A percentile compares a stretch with the other conserved stretches of the same genome.
These are phyloP conservation scores for Monomorium pharaonis DNA, from an alignment of 1,140 invertebrate genomes.

Conservation along the genomic window DNA sequence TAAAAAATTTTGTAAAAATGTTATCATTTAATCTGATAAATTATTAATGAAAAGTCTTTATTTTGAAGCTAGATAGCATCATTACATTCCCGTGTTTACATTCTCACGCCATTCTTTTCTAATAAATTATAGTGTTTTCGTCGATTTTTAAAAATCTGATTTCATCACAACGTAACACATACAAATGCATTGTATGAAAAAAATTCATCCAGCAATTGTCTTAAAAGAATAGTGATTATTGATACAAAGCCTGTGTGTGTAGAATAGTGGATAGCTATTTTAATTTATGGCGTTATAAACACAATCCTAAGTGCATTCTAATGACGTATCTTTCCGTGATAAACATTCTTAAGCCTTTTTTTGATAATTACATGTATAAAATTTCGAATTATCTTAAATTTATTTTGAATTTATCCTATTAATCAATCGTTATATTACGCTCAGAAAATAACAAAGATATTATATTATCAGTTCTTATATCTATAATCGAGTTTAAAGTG, in stretches of 20 bases:
- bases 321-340: not conserved
- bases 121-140: not conserved
- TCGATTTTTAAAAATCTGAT: not conserved
- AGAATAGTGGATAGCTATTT: constrained; percentile 23
- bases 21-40: not conserved
- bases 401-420: not conserved
- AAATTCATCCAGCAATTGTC: constrained; percentile 20
- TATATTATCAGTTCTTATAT: not conserved
- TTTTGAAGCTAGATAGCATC: not conserved
- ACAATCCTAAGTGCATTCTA: not conserved
- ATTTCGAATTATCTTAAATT: no score
- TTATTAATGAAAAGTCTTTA: not conserved
- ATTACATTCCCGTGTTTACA: not conserved
- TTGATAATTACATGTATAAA: no score
- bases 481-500: not conserved
- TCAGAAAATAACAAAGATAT: not conserved
- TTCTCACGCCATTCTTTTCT: no score
- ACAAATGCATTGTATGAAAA: constrained; percentile 3
- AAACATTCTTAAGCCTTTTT: not conserved
- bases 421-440: not conserved
- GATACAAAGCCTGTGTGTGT: not conserved
- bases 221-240: not conserved
- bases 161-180: not conserved
- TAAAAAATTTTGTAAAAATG: no score
- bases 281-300: not conserved